Conservation (phyloP, 2,113 vertebrate species). For the Poeciliopsis prolifica region DNA sequence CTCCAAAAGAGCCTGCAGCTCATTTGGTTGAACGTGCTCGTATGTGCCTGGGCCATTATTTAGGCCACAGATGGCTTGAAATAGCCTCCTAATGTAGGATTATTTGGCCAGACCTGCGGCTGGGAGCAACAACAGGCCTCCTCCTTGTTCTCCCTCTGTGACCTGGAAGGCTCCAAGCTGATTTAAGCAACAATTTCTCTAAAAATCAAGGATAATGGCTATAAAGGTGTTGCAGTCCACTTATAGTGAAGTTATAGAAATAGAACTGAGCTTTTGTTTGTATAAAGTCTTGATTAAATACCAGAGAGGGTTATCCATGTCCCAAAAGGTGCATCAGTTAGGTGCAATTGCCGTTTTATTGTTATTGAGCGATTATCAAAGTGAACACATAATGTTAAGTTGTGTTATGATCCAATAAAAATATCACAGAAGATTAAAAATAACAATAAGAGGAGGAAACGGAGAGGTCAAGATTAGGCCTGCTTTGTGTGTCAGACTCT, state of each 20-base stretch:
- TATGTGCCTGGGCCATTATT: constrained; percentile 64
- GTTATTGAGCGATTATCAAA: constrained; percentile 39
- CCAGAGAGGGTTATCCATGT: constrained; percentile 17
- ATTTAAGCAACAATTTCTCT: constrained; percentile 17
- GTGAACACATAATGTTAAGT: constrained; percentile 40
- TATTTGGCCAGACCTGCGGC: constrained; percentile 58
- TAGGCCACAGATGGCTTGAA: constrained; percentile 67
- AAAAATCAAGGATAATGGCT: constrained; percentile 22
- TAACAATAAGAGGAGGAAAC: constrained; percentile 29
- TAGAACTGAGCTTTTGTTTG: constrained; percentile 36
- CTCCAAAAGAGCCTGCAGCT: constrained; percentile 18
- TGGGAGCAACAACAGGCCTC: constrained; percentile 59
- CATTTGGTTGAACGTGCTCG: constrained; percentile 64
- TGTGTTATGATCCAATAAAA: constrained; percentile 31
- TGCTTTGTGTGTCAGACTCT: constrained; percentile 23
- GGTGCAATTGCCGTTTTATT: constrained; percentile 57
- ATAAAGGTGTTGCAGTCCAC: constrained; percentile 14
- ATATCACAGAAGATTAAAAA: constrained; percentile 54
- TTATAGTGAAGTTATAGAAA: constrained; percentile 28
- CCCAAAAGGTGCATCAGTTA: constrained; percentile 48
- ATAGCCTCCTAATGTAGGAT: constrained; percentile 69
- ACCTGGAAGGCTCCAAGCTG: constrained; percentile 26
- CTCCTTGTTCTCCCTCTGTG: constrained; percentile 28
- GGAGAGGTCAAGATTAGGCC: background rate
- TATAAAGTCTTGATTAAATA: constrained; percentile 53